Evolutionary conservation across 2,888 invertebrate genomes (phyloP), one percentile per base, ranked within the genome.

Genomic region (Agrypnus murinus): DNA sequence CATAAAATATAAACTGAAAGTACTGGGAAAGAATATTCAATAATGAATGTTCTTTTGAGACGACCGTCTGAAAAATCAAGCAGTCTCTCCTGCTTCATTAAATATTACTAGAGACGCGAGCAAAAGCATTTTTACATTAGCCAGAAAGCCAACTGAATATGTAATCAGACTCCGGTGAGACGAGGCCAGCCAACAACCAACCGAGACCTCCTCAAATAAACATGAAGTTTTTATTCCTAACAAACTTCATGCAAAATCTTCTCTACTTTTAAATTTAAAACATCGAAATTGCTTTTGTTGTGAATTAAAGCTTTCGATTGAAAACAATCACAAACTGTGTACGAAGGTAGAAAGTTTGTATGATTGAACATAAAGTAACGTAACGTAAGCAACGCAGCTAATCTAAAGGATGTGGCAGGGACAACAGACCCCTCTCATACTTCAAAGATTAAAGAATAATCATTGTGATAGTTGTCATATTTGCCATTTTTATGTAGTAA

Each of bases 111-210:
- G 67, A 72, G 75, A 75, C 69, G 75, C 67, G 75, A 74, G 74
- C 71, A 74, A 74, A 75, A 76, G 76, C 74, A 76, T 76, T 76
- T 76, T 76, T 76, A 74, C 76, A 76, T 76, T 76, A 76, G 74
- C 74, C 71, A 72, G 69, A 74, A 72, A 74, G 74, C 74, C 73
- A 74, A 73, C 73, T 74, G 75, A 75, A 75, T 74, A 73, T 74
- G 73, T 75, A 75, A 75, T 75, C 72, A 68, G 67, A 62, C 66
- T 62, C 55, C 73, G 73, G 65, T 71, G 65, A 66, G 71, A 70
- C 70, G 70, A 62, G 65, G 59, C 71, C 65, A 64, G 72, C 72
- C 72, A 72, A 65, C 67, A 69, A 72, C 67, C 69, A 63, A 72
- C 68, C 72, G 65, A 71, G 58, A 62, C 71, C 63, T 66, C 65